Evolutionary conservation across 1,140 invertebrate species (phyloP).

Genomic region (Pseudomyrmex dendroicus): DNA sequence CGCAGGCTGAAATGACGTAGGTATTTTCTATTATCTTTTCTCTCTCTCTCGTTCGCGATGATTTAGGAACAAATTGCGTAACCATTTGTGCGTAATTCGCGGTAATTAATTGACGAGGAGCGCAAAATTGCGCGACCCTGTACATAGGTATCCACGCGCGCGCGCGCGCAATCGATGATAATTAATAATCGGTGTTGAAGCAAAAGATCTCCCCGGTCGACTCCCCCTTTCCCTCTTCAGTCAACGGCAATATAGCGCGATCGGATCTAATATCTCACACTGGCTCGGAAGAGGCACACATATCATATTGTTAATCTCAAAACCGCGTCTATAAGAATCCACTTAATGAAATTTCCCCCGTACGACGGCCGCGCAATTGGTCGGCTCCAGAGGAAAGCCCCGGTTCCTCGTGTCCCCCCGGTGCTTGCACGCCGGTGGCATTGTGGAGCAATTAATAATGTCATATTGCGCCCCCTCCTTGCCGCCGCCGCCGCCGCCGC

Average conservation of each 20-base stretch:
- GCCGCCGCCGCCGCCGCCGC: slow-evolving; percentile 44
- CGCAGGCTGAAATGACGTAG: neutral
- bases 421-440: slow-evolving; percentile 73
- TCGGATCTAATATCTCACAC: slow-evolving; percentile 78
- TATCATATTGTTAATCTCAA: slow-evolving; percentile 82
- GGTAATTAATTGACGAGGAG: neutral
- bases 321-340: slow-evolving; percentile 82
- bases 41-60: no score
- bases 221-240: neutral
- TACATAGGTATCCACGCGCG: neutral
- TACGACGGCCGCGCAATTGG: slow-evolving; percentile 73
- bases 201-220: neutral
- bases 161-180: slow-evolving; percentile 6
- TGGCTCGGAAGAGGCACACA: slow-evolving; percentile 66
- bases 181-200: slow-evolving; percentile 47
- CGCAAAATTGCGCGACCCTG: neutral
- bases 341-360: slow-evolving; percentile 83
- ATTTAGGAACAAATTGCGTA: no score
- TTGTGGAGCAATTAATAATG: slow-evolving; percentile 83
- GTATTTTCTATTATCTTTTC: no score
- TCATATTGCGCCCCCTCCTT: slow-evolving; percentile 78
- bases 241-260: slow-evolving; percentile 52
- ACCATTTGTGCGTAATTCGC: neutral
- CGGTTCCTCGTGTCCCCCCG: slow-evolving; percentile 59
- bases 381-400: slow-evolving; percentile 68